Percentiles rank a stretch among this genome's conserved stretches.
These are phyloP conservation scores for Cichladusa arquata DNA, from an alignment of 2,113 vertebrate species.

Conservation along the genomic window DNA sequence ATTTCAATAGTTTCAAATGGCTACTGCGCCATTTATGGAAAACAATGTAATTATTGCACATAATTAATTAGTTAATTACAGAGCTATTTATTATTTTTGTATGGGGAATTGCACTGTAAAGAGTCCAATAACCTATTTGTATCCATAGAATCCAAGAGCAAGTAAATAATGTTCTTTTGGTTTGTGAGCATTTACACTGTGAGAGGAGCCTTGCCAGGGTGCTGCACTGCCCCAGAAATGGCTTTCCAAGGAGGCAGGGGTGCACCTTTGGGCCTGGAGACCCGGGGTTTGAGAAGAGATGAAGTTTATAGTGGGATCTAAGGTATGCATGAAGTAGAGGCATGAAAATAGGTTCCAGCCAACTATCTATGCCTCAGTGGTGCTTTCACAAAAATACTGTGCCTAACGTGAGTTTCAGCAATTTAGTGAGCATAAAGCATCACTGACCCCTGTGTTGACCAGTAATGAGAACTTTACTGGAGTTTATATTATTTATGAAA, in stretches of 20 bases:
- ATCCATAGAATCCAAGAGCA: not conserved
- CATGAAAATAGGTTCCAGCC: not conserved
- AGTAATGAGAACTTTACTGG: not conserved
- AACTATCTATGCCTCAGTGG: not conserved
- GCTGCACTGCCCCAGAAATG: not conserved
- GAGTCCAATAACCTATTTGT: not conserved
- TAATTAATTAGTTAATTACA: slow-evolving; percentile 8
- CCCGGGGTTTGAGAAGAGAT: not conserved
- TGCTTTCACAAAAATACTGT: not conserved
- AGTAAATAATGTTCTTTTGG: not conserved
- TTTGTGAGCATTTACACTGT: not conserved
- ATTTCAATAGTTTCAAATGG: not conserved
- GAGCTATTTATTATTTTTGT: slow-evolving; percentile 10
- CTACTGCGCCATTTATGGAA: not conserved
- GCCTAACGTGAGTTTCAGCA: not conserved
- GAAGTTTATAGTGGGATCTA: not conserved
- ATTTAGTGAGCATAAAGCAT: not conserved
- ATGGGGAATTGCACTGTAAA: not conserved
- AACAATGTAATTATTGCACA: not conserved
- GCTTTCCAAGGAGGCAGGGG: not conserved
- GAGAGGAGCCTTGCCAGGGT: not conserved
- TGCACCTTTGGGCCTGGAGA: not conserved
- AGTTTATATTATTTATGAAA: not conserved
- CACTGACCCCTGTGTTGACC: not conserved
- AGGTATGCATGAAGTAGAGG: not conserved